Conservation (phyloP, 2,888 invertebrate species). For the Brachynemurus nebulosus region DNA sequence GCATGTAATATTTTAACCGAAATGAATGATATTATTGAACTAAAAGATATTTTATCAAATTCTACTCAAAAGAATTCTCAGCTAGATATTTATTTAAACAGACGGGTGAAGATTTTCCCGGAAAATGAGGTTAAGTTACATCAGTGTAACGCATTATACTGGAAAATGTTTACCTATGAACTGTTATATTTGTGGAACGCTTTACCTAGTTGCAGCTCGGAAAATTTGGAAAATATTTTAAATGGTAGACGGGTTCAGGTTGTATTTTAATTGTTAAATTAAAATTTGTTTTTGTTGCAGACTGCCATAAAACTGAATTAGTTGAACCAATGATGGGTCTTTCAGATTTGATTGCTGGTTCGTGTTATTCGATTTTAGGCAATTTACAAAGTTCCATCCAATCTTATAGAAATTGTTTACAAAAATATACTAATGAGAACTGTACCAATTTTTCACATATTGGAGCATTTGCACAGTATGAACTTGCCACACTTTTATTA, state of each 20-base stretch:
- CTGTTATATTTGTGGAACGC: constrained; percentile 56
- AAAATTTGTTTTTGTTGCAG: constrained; percentile 21
- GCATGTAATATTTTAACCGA: constrained; percentile 20
- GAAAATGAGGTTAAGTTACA: constrained; percentile 21
- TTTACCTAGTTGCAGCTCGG: constrained; percentile 38
- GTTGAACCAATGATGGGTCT: constrained; percentile 42
- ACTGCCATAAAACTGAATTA: constrained; percentile 25
- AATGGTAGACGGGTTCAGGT: constrained; percentile 26
- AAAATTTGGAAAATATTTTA: constrained; percentile 30
- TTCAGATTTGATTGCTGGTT: constrained; percentile 37
- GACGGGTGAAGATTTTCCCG: constrained; percentile 24
- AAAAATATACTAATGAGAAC: constrained; percentile 21
- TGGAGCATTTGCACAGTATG: constrained; percentile 49
- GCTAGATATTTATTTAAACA: constrained; percentile 26
- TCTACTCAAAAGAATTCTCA: constrained; percentile 25
- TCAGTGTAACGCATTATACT: constrained; percentile 29
- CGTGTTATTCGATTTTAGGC: constrained; percentile 32
- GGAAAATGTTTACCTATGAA: constrained; percentile 46
- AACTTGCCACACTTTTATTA: constrained; percentile 40
- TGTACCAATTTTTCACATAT: constrained; percentile 37
- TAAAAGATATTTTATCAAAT: constrained; percentile 21
- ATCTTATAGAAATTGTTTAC: constrained; percentile 30
- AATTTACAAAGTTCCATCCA: constrained; percentile 28
- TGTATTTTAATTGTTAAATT: not conserved
- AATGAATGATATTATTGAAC: constrained; percentile 22